Percentiles rank a stretch among this genome's conserved stretches.
Evolutionary conservation across 2,113 vertebrate genomes (phyloP).

Genomic region (Catharus bicknelli): DNA sequence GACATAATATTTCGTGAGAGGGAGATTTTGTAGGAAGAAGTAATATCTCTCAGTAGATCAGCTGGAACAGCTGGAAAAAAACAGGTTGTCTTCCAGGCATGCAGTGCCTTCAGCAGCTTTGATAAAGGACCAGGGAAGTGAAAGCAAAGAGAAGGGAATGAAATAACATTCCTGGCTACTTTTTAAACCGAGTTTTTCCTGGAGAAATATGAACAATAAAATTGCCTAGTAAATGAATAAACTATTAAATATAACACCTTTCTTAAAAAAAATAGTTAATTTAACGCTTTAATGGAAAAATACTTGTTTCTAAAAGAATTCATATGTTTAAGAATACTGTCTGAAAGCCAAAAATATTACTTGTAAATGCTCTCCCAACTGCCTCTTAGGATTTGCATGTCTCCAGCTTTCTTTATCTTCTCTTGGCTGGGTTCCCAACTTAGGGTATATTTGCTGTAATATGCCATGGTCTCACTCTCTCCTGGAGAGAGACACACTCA

Average conservation of each 20-base stretch:
- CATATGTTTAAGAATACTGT: neutral
- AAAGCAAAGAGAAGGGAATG: neutral
- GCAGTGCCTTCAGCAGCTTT: neutral
- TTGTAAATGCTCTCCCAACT: neutral
- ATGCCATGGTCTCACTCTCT: neutral
- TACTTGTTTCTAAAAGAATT: neutral
- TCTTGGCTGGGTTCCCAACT: neutral
- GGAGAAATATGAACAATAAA: neutral
- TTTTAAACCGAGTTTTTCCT: neutral
- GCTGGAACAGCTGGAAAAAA: neutral
- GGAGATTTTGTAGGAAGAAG: neutral
- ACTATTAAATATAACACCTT: neutral
- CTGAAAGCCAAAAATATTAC: neutral
- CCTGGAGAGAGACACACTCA: neutral
- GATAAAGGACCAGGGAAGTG: neutral
- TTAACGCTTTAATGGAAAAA: neutral
- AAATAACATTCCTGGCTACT: neutral
- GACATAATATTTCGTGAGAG: neutral
- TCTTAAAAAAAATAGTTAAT: neutral
- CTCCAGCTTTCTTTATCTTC: conserved; percentile 6
- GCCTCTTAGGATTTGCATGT: neutral
- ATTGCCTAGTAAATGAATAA: neutral
- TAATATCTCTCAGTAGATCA: conserved; percentile 14
- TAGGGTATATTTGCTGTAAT: neutral
- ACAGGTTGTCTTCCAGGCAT: neutral